Percentiles rank a stretch among this genome's conserved stretches.
phyloP scores from a whole-genome alignment of 2,888 invertebrate genomes.

The Nomada hirtipes region DNA sequence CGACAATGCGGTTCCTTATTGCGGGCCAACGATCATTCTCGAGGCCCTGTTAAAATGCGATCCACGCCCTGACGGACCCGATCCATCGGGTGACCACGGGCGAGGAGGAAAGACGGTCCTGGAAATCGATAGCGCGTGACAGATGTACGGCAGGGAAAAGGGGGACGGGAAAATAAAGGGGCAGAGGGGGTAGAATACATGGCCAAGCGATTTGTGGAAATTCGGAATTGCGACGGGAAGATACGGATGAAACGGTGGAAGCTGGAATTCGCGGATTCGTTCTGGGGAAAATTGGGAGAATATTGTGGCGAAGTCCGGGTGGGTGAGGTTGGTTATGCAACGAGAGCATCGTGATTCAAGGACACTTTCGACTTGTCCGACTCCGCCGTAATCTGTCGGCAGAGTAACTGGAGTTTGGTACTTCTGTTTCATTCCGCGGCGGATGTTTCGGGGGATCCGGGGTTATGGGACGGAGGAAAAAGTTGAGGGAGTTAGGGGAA shows the following conservation, averaged over 20 bases:
- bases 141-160: background rate
- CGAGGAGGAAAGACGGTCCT: background rate
- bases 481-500: background rate
- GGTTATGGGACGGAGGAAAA: too few relatives aligned
- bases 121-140: conserved; percentile 11
- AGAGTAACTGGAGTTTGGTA: background rate
- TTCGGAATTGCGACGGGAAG: background rate
- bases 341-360: conserved; percentile 13
- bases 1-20: conserved; percentile 56
- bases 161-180: background rate
- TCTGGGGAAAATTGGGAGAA: conserved; percentile 21
- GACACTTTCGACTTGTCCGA: conserved; percentile 16
- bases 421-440: background rate
- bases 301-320: background rate
- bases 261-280: background rate
- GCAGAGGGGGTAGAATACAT: background rate
- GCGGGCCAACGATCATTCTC: conserved; percentile 37
- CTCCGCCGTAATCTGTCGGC: background rate
- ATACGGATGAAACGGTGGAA: background rate
- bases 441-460: background rate
- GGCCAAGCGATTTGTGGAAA: background rate
- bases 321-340: conserved; percentile 43
- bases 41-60: conserved; percentile 18
- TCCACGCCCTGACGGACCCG: background rate
- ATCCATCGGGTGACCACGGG: background rate